Conservation (phyloP, 2,888 invertebrate species). For the Ichneumoninae sp. region DNA sequence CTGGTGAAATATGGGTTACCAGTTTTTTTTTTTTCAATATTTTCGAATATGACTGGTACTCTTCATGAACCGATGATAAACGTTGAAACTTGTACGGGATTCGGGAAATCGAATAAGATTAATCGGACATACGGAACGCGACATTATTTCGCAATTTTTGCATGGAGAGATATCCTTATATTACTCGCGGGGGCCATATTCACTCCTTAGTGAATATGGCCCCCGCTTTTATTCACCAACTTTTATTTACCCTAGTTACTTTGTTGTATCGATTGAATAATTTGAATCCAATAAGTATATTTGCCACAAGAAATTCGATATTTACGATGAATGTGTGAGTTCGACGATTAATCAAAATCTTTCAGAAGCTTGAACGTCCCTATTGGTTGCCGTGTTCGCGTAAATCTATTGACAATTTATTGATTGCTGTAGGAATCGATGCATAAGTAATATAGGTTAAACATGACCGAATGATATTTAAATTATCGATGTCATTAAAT, state of each 20-base stretch:
- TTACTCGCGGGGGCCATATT: no score
- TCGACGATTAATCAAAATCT: not conserved
- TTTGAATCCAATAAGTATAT: not conserved
- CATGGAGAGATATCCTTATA: not conserved
- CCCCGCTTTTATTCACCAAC: no score
- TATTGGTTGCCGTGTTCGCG: not conserved
- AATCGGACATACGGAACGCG: not conserved
- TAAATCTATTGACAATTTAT: not conserved
- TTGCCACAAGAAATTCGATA: not conserved
- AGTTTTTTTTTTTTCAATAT: not conserved
- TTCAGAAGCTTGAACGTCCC: not conserved
- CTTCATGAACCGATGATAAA: constrained; percentile 8
- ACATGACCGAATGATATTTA: not conserved
- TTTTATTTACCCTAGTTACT: not conserved
- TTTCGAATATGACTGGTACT: not conserved
- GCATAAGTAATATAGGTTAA: not conserved
- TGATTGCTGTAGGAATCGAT: not conserved
- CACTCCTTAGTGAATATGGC: not conserved
- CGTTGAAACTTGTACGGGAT: constrained; percentile 12
- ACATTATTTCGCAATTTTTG: not conserved
- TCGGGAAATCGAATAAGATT: not conserved
- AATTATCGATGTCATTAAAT: not conserved
- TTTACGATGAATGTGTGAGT: not conserved
- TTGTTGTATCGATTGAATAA: not conserved
- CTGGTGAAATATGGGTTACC: constrained; percentile 27